Evolutionary conservation across 2,113 vertebrate species (phyloP), one percentile per base, ranked within the genome.

Genomic region (Fregata magnificens): DNA sequence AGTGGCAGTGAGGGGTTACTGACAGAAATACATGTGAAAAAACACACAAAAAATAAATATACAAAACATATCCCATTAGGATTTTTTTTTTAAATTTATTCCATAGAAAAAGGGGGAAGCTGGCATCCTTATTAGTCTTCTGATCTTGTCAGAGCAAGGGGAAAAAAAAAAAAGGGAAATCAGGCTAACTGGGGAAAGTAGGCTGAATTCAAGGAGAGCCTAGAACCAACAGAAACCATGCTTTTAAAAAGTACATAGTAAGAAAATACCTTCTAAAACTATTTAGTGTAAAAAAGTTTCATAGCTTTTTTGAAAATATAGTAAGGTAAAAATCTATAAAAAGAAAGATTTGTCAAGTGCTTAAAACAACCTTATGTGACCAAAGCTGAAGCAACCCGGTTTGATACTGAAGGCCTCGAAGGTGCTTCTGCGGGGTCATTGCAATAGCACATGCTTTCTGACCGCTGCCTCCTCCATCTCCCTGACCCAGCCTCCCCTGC

Each of bases 381-480:
- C 28, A 47, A 66, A 80, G 21, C 31, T 40, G 52, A 83, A 74
- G 40, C 6, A 79, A 29, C 6, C 19, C 7, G 4, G 3, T 58
- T 80, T 52, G 16, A 58, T 53, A 56, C 9, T 36, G 11, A 28
- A 70, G 5, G 5, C 12, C 16, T 40, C 5, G 3, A 71, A 86
- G 13, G 17, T 42, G 4, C 31, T 89, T 70, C 16, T 71, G 17
- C 5, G 5, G 20, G 5, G 5, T 47, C 50, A 22, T 14, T 71
- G 18, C 32, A 70, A 49, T 13, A 45, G 16, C 1, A 5, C 4
- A 3, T 47, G 55, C 17, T 40, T 91, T 72, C 28, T 65, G 38
- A 49, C 34, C 2, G 0, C 16, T 78, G 15, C 36, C 9, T 20
- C 9, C 31, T 69, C 29, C 8, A 1, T 25, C 6, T 61, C 32